Conservation (phyloP, 1,140 invertebrate genomes). For the Tachypleus tridentatus region DNA sequence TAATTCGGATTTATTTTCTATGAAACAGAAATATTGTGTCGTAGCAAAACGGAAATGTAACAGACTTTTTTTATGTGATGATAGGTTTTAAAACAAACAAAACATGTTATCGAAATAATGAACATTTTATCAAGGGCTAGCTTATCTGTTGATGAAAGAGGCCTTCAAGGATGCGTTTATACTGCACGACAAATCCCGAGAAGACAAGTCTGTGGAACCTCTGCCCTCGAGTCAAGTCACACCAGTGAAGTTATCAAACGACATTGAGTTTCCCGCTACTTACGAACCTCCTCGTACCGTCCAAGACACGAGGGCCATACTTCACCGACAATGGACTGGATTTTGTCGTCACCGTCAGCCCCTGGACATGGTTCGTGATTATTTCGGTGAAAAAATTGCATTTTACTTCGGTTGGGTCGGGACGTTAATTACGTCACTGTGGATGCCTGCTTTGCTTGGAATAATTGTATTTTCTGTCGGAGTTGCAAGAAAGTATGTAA, state of each 20-base stretch:
- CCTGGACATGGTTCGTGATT: constrained; percentile 27
- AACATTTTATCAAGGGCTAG: constrained; percentile 27
- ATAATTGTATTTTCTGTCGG: constrained; percentile 35
- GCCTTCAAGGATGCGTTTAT: constrained; percentile 32
- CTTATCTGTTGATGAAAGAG: constrained; percentile 31
- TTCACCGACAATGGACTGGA: constrained; percentile 6
- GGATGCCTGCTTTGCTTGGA: constrained; percentile 35
- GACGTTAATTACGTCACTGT: constrained; percentile 30
- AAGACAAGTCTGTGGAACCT: neutral
- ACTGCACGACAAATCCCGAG: constrained; percentile 32
- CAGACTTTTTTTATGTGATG: no score
- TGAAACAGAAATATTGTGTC: no score
- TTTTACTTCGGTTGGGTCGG: constrained; percentile 39
- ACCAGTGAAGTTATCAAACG: neutral
- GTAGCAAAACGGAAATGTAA: no score
- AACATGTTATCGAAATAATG: no score
- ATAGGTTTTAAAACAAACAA: no score
- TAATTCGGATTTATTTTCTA: no score
- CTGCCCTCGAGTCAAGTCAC: neutral
- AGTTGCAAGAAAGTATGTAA: constrained; percentile 16
- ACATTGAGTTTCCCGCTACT: no score
- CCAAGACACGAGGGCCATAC: neutral
- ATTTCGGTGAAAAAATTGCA: constrained; percentile 39
- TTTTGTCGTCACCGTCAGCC: constrained; percentile 4
- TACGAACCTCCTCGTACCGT: neutral